Conservation (phyloP, 2,797 vertebrate species). For the Agapornis canus region DNA sequence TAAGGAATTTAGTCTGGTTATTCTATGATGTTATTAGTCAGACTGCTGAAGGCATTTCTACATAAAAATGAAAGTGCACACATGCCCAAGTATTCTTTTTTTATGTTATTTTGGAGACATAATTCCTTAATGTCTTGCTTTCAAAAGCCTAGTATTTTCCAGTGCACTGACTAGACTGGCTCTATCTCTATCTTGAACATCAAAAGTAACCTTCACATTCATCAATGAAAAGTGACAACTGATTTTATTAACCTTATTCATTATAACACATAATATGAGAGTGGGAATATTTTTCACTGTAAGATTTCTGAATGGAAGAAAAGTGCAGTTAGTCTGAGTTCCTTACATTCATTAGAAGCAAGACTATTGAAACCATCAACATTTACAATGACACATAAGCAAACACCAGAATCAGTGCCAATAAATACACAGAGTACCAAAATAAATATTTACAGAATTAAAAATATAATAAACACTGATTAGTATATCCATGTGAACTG, state of each 20-base stretch:
- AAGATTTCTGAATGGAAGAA: slow-evolving; percentile 64
- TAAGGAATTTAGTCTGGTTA: not conserved
- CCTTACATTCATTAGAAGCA: slow-evolving; percentile 76
- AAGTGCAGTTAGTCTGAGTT: slow-evolving; percentile 75
- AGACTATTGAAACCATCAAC: slow-evolving; percentile 75
- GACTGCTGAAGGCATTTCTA: slow-evolving; percentile 23
- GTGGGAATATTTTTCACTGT: slow-evolving; percentile 65
- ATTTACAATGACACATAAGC: slow-evolving; percentile 71
- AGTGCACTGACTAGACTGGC: not conserved
- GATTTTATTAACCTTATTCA: slow-evolving; percentile 75
- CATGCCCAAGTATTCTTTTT: slow-evolving; percentile 2
- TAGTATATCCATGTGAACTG: slow-evolving; percentile 70
- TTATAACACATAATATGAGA: slow-evolving; percentile 71
- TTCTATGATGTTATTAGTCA: not conserved
- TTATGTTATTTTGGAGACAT: not conserved
- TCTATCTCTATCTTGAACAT: not conserved
- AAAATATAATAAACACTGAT: slow-evolving; percentile 78
- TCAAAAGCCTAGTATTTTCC: slow-evolving; percentile 22
- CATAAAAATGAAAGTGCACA: not conserved
- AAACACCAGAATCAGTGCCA: slow-evolving; percentile 72
- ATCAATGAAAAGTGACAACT: slow-evolving; percentile 72
- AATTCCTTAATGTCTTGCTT: not conserved
- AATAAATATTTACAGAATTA: slow-evolving; percentile 81
- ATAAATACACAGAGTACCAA: slow-evolving; percentile 78
- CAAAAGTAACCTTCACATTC: slow-evolving; percentile 24